phyloP scores from a whole-genome alignment of 2,113 vertebrate genomes.

The Zosterops borbonicus region DNA sequence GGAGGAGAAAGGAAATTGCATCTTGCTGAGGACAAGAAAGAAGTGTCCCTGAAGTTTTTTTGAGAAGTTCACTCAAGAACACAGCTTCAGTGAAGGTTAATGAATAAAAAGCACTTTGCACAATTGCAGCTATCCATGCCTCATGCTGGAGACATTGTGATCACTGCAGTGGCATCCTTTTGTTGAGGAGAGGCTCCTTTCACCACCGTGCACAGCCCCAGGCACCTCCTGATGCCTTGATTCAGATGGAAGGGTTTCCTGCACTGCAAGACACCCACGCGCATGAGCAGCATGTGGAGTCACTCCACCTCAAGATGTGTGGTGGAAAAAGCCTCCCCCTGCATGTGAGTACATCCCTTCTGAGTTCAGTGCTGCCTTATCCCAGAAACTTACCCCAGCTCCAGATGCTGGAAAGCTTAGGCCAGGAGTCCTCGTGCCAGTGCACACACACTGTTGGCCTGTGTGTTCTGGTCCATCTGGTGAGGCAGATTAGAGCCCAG shows the following conservation, averaged over 20 bases:
- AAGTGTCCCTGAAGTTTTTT: background rate
- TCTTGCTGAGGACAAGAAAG: background rate
- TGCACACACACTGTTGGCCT: fast-evolving
- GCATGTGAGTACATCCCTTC: fast-evolving
- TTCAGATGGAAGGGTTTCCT: background rate
- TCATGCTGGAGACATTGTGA: background rate
- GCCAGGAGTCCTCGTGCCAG: background rate
- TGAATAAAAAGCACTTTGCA: conserved; percentile 5
- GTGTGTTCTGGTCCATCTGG: background rate
- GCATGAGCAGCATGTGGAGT: background rate
- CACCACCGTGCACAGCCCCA: background rate
- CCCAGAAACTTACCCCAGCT: background rate
- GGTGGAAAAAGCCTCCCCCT: background rate
- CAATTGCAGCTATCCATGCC: background rate
- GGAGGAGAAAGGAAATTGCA: conserved; percentile 23
- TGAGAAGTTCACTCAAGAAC: background rate
- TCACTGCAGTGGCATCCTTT: background rate
- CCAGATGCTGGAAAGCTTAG: background rate
- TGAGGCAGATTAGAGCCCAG: background rate
- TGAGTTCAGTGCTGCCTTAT: background rate
- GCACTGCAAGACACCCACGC: background rate
- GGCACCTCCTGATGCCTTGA: background rate
- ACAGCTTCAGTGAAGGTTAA: background rate
- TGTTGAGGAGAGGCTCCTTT: background rate
- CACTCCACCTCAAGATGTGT: background rate